Conservation (phyloP, 2,113 vertebrate species). For the Pangasianodon gigas region DNA sequence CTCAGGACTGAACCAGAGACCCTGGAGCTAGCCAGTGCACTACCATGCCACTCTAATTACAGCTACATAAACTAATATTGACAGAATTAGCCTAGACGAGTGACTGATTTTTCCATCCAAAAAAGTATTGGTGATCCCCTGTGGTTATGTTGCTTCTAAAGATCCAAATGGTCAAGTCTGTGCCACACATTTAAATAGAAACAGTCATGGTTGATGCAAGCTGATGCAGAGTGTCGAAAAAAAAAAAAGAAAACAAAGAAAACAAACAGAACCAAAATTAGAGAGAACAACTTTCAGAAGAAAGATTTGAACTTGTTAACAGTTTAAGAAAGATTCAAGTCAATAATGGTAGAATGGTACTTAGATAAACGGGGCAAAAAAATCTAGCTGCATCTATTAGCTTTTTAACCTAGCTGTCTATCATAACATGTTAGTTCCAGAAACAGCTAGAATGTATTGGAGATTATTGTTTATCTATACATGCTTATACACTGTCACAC, state of each 20-base stretch:
- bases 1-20: neutral
- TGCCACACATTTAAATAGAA: neutral
- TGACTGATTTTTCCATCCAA: neutral
- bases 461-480: neutral
- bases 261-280: neutral
- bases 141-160: neutral
- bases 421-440: neutral
- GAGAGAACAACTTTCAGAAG: neutral
- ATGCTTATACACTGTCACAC: too few species aligned
- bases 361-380: neutral
- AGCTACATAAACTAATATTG: neutral
- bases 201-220: neutral
- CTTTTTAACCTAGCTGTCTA: neutral
- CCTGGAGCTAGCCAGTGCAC: neutral
- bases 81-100: neutral
- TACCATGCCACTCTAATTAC: neutral
- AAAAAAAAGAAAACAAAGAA: too few species aligned
- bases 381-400: neutral
- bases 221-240: neutral
- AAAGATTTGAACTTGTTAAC: neutral
- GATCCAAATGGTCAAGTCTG: neutral
- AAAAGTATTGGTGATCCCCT: neutral
- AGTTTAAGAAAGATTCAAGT: too few species aligned
- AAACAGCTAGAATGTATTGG: neutral
- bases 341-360: neutral